Evolutionary conservation across 2,113 vertebrate species (phyloP), one percentile per base, ranked within the genome.

Genomic region (Dunckerocampus dactyliophorus): DNA sequence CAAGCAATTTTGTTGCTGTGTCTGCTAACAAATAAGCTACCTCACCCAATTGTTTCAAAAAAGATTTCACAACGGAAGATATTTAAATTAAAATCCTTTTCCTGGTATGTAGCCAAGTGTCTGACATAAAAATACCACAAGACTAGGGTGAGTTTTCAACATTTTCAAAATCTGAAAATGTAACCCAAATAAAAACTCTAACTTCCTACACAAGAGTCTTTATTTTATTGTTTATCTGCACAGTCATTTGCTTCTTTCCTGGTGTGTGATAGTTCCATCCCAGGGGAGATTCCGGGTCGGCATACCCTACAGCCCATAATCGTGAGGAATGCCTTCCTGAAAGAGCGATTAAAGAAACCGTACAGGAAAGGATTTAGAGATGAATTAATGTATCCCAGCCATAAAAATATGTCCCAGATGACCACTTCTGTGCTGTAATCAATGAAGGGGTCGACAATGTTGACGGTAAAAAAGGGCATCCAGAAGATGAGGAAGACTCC

Each of bases 291-390:
- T 42, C 88, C 84, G 2, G 80, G 73, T 21, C 87, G 72, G 28
- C 89, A 92, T 16, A 92, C 87, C 54, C 79, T 85, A 62, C 89
- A 93, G 22, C 90, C 82, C 31, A 93, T 82, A 63, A 92, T 87
- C 85, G 89, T 88, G 19, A 90, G 62, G 56, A 92, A 92, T 8
- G 92, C 92, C 68, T 79, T 85, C 0, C 89, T 85, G 70, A 91
- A 93, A 2, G 90, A 92, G 4, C 88, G 82, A 71, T 91, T 90
- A 59, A 92, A 90, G 59, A 90, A 85, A 9, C 77, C 89, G 22
- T 92, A 92, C 13, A 92, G 70, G 65, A 92, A 89, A n/a, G 92
- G 92, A 71, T 92, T 92, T 19, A 92, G 65, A 17, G 91, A 89
- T 11, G 92, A 92, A 80, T 92, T 92, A 13, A 90, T 82, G 6